phyloP scores from a whole-genome alignment of 2,113 vertebrate species.

The Clarias gariepinus region DNA sequence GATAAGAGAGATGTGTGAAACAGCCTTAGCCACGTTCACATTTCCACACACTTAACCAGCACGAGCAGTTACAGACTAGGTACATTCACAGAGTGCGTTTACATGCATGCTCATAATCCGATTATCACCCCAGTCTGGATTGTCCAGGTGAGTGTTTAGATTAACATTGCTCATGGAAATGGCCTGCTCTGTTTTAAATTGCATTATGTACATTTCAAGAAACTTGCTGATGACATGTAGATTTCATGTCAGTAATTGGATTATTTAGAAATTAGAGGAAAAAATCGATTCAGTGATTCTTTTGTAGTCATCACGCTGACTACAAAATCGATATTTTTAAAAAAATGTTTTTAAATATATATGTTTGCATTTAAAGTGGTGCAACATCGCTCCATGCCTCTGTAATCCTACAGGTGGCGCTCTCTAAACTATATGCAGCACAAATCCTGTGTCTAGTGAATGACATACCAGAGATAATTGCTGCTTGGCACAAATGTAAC shows the following conservation, averaged over 20 bases:
- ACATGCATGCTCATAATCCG: conserved; percentile 8
- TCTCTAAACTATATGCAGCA: too few relatives aligned
- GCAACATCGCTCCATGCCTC: too few relatives aligned
- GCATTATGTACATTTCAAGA: not conserved
- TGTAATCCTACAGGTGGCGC: too few relatives aligned
- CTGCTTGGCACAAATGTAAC: too few relatives aligned
- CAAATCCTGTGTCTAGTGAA: too few relatives aligned
- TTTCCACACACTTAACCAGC: conserved; percentile 1
- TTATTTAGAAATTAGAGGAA: not conserved
- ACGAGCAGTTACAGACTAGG: not conserved
- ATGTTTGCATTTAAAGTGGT: too few relatives aligned
- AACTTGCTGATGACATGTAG: too few relatives aligned
- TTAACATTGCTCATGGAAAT: not conserved
- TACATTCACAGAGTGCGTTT: not conserved
- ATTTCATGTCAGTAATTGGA: not conserved
- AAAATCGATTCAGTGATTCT: too few relatives aligned
- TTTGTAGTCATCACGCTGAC: too few relatives aligned
- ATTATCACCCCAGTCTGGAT: not conserved
- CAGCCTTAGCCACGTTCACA: conserved; percentile 14
- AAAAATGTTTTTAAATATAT: too few relatives aligned
- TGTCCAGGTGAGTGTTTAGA: not conserved
- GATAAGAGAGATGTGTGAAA: conserved; percentile 1
- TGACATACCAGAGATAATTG: too few relatives aligned
- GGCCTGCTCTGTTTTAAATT: not conserved
- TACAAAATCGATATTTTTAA: too few relatives aligned